Evolutionary conservation across 2,888 invertebrate genomes (phyloP), one percentile per base, ranked within the genome.

Genomic region (Pterobdella sp.): DNA sequence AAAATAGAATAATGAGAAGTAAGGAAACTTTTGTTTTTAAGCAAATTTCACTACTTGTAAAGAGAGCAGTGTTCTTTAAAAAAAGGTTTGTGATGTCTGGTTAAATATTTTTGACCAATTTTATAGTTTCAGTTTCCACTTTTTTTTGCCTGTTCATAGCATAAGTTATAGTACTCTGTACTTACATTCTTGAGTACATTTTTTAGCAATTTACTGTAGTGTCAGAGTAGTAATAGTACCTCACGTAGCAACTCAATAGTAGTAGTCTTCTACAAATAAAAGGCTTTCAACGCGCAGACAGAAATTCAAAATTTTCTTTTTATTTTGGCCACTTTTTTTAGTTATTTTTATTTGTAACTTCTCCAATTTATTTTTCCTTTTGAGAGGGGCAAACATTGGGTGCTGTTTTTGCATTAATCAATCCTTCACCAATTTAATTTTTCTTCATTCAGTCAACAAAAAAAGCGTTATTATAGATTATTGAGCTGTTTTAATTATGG

Each of bases 91-190:
- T n/a, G n/a, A n/a, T n/a, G n/a, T n/a, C n/a, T n/a, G n/a, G n/a
- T n/a, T n/a, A n/a, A n/a, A 56, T 56, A n/a, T n/a, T 56, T 56
- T 3, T n/a, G n/a, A 56, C 56, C 26, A n/a, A 56, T 56, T 26
- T 1, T 22, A n/a, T 56, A 60, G 60, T 60, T 60, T 60, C 60
- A 60, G n/a, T 29, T 60, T 60, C 60, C n/a, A 60, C n/a, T 60
- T 29, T 3, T 60, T 10, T n/a, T 60, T 29, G 29, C 10, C 60
- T n/a, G 26, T 56, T 26, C n/a, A n/a, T 3, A 56, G 22, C 56
- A n/a, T n/a, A n/a, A n/a, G n/a, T n/a, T n/a, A n/a, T n/a, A n/a
- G n/a, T n/a, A n/a, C n/a, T n/a, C n/a, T n/a, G n/a, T n/a, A n/a
- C n/a, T n/a, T n/a, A n/a, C n/a, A n/a, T n/a, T n/a, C n/a, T n/a